Percentiles rank a stretch among this genome's conserved stretches.
Conservation (phyloP, 1,140 invertebrate genomes). For the Lordiphosa clarofinis region DNA sequence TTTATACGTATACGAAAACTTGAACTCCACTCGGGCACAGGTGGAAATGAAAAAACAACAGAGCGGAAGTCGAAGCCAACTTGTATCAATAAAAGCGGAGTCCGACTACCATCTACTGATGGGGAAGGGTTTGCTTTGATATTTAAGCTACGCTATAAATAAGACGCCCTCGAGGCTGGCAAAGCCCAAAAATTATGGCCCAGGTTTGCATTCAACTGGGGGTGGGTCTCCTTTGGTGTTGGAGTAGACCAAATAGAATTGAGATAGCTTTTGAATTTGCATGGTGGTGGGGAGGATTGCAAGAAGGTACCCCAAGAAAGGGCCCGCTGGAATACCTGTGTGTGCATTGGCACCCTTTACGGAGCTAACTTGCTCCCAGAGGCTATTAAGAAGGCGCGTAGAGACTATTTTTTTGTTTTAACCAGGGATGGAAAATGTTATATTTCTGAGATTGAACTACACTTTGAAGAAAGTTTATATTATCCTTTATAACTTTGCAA, state of each 20-base stretch:
- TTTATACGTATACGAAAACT: conserved; percentile 22
- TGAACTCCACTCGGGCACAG: conserved; percentile 26
- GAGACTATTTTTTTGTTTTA: too few species aligned
- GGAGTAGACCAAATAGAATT: conserved; percentile 38
- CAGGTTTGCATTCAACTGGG: conserved; percentile 8
- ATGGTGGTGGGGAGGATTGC: conserved; percentile 41
- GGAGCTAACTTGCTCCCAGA: conserved; percentile 13
- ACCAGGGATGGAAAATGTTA: too few species aligned
- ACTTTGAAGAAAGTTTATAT: too few species aligned
- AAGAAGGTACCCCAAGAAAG: conserved; percentile 7
- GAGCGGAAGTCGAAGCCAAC: conserved; percentile 64
- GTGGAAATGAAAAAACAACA: conserved; percentile 57
- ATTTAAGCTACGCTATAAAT: conserved; percentile 74
- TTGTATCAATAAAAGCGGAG: conserved; percentile 68
- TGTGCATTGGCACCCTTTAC: conserved; percentile 29
- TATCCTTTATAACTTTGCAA: too few species aligned
- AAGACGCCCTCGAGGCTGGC: conserved; percentile 68
- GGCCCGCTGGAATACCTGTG: conserved; percentile 14
- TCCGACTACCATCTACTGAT: neutral
- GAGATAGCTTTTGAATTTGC: conserved; percentile 60
- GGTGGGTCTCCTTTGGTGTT: conserved; percentile 46
- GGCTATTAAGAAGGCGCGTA: neutral
- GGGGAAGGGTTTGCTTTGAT: conserved; percentile 66
- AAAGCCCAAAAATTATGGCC: conserved; percentile 70
- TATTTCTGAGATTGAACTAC: too few species aligned